These are phyloP conservation scores for Drosophila busckii DNA, from an alignment of 1,140 invertebrate genomes.

Conservation along the genomic window DNA sequence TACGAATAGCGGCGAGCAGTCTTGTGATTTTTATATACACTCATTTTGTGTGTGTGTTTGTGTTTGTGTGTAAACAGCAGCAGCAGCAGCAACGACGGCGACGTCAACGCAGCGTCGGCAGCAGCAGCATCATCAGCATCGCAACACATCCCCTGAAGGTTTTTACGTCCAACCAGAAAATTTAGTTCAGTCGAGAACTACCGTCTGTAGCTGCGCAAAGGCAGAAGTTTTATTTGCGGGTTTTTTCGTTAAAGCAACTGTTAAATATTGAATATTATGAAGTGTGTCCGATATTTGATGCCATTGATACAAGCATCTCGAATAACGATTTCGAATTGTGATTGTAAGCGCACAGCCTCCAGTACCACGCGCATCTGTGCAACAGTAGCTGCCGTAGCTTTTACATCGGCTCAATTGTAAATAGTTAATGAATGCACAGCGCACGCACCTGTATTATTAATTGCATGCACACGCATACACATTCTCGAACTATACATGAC, in stretches of 20 bases:
- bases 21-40: conserved; percentile 2
- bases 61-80: conserved; percentile 12
- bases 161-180: conserved; percentile 78
- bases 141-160: conserved; percentile 75
- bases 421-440: too few relatives aligned
- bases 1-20: conserved; percentile 2
- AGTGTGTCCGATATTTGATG: conserved; percentile 36
- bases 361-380: conserved; percentile 11
- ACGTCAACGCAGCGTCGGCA: conserved; percentile 25
- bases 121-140: conserved; percentile 50
- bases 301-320: conserved; percentile 26
- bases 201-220: conserved; percentile 78
- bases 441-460: too few relatives aligned
- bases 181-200: conserved; percentile 78
- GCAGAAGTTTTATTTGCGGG: conserved; percentile 75
- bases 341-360: conserved; percentile 10
- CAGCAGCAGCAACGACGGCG: conserved; percentile 11
- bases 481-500: conserved; percentile 21
- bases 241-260: conserved; percentile 56
- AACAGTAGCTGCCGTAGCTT: conserved; percentile 24
- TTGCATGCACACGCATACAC: background rate
- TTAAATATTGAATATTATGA: conserved; percentile 45
- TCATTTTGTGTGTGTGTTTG: background rate
- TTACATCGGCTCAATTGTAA: conserved; percentile 34
- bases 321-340: conserved; percentile 22